Evolutionary conservation across 1,140 invertebrate genomes (phyloP), one percentile per base, ranked within the genome.

Genomic region (Halesus radiatus): DNA sequence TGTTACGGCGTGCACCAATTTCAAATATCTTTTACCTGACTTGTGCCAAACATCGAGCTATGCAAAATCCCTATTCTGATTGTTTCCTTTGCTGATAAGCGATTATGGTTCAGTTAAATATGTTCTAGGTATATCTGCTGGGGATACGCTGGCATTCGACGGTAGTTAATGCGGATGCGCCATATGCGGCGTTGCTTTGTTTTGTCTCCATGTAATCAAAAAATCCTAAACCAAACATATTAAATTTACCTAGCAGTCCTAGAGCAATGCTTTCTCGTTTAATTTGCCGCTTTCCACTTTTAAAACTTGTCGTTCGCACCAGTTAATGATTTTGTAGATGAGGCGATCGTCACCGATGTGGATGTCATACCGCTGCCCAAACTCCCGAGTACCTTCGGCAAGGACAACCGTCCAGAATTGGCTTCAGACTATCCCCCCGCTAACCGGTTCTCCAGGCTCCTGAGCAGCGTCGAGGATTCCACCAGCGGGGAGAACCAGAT

Each of bases 281-380:
- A 15, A 20, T 62, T 76, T 76, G 58, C 58, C 18, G 20, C n/a
- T 32, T 37, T 37, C 58, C 15, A 53, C 37, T 18, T 58, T 58
- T 74, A 58, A 58, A 54, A 58, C 53, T 77, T 83, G 76, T 62
- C 81, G 60, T 83, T 83, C 81, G 78, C 81, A 62, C 60, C 64
- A 83, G 81, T 83, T 79, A 79, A 83, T 83, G 81, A 83, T 80
- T 66, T 84, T 83, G 68, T 86, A 90, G 89, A 90, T 81, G 89
- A 90, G 50, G 88, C 88, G n/a, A 86, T 90, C 32, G 86, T 90
- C 3, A 90, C 89, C 1, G 89, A 88, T 3, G 86, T 88, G 66
- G 84, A 88, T 56, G 88, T 90, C 23, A 90, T 90, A 18, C 89
- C 89, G n/a, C 83, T 90, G n/a, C 89, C 89, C 45, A 90, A 90